phyloP scores from a whole-genome alignment of 2,797 vertebrate genomes.

The Sebastes kiyomatsui region DNA sequence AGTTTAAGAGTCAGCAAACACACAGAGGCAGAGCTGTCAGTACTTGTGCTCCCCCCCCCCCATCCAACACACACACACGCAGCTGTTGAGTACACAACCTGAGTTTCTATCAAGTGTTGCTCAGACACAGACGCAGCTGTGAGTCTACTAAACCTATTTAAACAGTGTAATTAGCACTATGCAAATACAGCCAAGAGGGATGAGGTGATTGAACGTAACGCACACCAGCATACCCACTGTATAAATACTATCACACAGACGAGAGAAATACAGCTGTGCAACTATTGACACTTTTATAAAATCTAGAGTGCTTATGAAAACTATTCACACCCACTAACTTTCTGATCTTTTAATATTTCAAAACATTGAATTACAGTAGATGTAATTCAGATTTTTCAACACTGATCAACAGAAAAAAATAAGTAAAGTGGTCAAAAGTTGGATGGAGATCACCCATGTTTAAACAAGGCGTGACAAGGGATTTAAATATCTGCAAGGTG shows the following conservation, averaged over 20 bases:
- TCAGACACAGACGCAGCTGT: conserved; percentile 57
- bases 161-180: conserved; percentile 73
- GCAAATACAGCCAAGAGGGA: conserved; percentile 68
- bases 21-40: conserved; percentile 39
- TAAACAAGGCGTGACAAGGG: background rate
- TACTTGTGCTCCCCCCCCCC: background rate
- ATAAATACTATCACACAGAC: conserved; percentile 44
- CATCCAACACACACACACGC: conserved; percentile 17
- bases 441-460: background rate
- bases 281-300: conserved; percentile 43
- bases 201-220: conserved; percentile 48
- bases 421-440: background rate
- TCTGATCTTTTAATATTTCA: background rate
- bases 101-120: conserved; percentile 66
- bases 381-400: background rate
- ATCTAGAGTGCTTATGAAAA: conserved; percentile 1
- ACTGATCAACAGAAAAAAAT: background rate
- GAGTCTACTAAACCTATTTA: conserved; percentile 69
- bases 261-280: conserved; percentile 47
- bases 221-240: conserved; percentile 33
- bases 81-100: conserved; percentile 47
- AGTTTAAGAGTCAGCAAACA: conserved; percentile 65
- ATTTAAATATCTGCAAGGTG: background rate
- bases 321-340: background rate
- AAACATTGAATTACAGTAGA: background rate